Base-by-base conservation (phyloP, 2,113 vertebrate species). In the Megaceryle maxima region DNA sequence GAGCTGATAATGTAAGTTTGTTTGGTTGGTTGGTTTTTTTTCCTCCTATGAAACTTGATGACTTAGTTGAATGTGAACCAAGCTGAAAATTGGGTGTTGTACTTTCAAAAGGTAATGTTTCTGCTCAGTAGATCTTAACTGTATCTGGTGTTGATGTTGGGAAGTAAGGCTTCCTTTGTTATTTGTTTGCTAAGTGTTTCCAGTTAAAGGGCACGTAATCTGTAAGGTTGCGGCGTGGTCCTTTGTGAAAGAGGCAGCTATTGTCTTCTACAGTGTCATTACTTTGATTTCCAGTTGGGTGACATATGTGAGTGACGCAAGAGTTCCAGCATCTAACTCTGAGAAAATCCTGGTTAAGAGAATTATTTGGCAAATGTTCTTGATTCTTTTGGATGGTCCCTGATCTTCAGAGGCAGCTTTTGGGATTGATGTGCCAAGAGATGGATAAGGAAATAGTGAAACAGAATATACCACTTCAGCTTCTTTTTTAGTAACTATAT, bases 161-260 rank as follows among this genome's bases (percentile, higher is more conserved):
- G 73, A 95, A 75, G 77, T 26, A 48, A 81, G 62, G 33, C 31
- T 89, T 90, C 69, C 66, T 81, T 89, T 87, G 94, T 90, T 90
- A 43, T 28, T 88, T 92, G 46, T 75, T 95, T 82, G 69, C 9
- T 67, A 22, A 78, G 43, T 22, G 39, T 89, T 96, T 95, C 91
- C 51, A 97, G 80, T 72, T 91, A 90, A 90, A 92, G 64, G 24
- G 15, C 13, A 39, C 0, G 0, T 62, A 88, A 90, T 70, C 83
- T 56, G 50, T 35, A 56, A 88, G 56, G 64, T 2, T 96, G 35
- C 6, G 39, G 48, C 5, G 19, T 18, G 31, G 31, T 41, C 41
- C n/a, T 88, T 68, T 79, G 87, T 90, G 48, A 80, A 90, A 90
- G 48, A 75, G 29, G 48, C 39, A 75, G 51, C 68, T 93, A 63